Base-by-base conservation (phyloP, 2,797 vertebrate species). In the Nothura maculosa region DNA sequence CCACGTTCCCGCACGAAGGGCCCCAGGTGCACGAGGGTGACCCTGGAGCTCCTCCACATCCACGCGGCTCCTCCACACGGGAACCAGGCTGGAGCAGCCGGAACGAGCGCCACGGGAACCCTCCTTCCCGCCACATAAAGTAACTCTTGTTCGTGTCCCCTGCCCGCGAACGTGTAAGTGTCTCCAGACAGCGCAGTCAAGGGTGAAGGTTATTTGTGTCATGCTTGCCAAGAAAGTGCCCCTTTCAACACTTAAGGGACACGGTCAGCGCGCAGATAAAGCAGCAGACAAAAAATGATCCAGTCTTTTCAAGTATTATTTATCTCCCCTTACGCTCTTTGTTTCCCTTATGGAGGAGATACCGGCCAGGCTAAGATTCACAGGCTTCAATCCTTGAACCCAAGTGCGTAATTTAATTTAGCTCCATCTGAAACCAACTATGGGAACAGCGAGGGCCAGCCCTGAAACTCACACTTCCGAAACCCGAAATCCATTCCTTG, bases 191-290 rank as follows among this genome's bases (percentile, higher is more conserved):
- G 94, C 38, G 89, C 87, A 94, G 96, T 96, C 96, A 96, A 95
- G 97, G 96, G 97, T 97, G 97, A 98, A 98, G 98, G 97, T 97
- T 96, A 97, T 81, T 80, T 67, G 78, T 93, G 91, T 81, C 83
- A 94, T 68, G 81, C 96, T 96, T 75, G 90, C 96, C 92, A 92
- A 95, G 97, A 96, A 94, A 95, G 91, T 96, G 78, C 89, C 94
- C 97, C 94, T 98, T 98, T 98, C 98, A 98, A 95, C 98, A 98
- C 97, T 75, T 86, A 40, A 92, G 95, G 94, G 93, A 95, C 96
- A 95, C 97, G 89, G 90, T 91, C 91, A 75, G 93, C 85, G 88
- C 68, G 50, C 95, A 94, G 97, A 96, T 92, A 97, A 97, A 89
- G 74, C 58, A 34, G 77, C 93, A 66, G 94, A 95, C 68, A 91